Conservation (phyloP, 35 echinoderm and acorn worm species). For the Heliocidaris erythrogramma region DNA sequence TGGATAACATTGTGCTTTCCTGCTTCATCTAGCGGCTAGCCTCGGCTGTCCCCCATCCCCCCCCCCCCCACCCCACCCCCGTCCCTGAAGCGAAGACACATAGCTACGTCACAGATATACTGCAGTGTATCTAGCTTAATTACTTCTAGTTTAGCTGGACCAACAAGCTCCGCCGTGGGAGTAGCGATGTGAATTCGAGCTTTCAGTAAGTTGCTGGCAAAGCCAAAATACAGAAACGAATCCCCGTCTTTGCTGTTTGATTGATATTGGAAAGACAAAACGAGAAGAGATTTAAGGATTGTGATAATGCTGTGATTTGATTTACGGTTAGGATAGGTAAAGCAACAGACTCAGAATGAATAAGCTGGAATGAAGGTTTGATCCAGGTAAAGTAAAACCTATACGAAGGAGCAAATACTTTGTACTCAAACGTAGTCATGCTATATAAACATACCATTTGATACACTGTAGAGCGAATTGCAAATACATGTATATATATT, state of each 20-base stretch:
- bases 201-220: conserved; percentile 53
- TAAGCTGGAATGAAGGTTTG: neutral
- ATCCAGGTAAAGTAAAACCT: neutral
- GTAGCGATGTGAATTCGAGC: conserved; percentile 41
- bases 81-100: no score
- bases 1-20: no score
- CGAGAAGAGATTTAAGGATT: neutral
- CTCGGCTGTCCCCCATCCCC: no score
- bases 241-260: neutral
- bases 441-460: no score
- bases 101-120: no score
- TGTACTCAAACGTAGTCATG: neutral
- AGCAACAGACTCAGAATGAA: neutral
- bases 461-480: no score
- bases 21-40: no score
- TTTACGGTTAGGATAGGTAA: no score
- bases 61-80: no score
- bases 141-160: conserved; percentile 56
- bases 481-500: no score
- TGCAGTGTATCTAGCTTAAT: neutral
- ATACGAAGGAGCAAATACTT: neutral
- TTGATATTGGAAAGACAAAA: neutral
- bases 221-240: conserved; percentile 61
- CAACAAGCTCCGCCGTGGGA: conserved; percentile 25
- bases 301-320: no score